Evolutionary conservation across 2,888 invertebrate genomes (phyloP).

Genomic region (Stenoptilia bipunctidactyla): DNA sequence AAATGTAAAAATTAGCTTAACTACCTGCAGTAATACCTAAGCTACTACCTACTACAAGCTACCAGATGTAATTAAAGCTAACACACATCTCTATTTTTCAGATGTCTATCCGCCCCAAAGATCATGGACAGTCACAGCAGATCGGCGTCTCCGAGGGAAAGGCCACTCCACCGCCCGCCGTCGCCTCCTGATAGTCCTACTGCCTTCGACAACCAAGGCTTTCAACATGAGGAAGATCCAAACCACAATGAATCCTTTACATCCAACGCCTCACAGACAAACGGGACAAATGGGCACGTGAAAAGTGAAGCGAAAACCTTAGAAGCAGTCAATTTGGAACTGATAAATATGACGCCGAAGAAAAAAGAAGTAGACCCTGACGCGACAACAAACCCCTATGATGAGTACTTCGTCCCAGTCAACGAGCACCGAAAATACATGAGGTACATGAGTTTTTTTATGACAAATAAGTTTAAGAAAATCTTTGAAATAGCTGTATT

Average conservation of each 20-base stretch:
- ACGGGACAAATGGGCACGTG: conserved; percentile 40
- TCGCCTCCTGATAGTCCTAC: conserved; percentile 43
- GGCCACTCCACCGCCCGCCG: conserved; percentile 57
- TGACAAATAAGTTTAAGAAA: no score
- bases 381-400: conserved; percentile 79
- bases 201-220: conserved; percentile 58
- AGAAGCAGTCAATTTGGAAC: conserved; percentile 85
- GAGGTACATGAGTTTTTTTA: conserved; percentile 68
- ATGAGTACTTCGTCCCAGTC: conserved; percentile 88
- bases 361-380: conserved; percentile 78
- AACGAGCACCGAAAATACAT: conserved; percentile 88
- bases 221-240: conserved; percentile 52
- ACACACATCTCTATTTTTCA: conserved; percentile 25
- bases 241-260: conserved; percentile 67
- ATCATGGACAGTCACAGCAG: conserved; percentile 64
- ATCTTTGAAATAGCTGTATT: no score
- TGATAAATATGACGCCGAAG: conserved; percentile 78
- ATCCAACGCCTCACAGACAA: conserved; percentile 41
- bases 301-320: conserved; percentile 43
- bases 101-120: conserved; percentile 66
- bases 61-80: no score
- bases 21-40: no score
- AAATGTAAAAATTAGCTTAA: no score
- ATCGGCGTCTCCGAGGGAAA: conserved; percentile 67
- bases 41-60: no score